Percentiles rank a stretch among this genome's conserved stretches.
These are phyloP conservation scores for Dryomyza anilis DNA, from an alignment of 2,888 invertebrate species.

Conservation along the genomic window DNA sequence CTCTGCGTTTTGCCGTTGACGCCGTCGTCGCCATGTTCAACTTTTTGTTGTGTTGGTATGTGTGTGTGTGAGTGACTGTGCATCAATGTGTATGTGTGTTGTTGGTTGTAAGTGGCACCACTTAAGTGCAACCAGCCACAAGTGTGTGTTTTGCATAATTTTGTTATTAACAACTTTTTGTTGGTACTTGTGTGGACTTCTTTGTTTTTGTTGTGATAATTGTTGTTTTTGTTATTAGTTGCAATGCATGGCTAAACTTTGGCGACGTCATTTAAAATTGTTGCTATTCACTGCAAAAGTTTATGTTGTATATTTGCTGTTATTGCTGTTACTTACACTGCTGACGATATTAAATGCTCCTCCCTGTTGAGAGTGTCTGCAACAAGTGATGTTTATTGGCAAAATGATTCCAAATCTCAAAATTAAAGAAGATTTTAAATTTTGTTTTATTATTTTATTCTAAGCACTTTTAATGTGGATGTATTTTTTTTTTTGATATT, in stretches of 20 bases:
- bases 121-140: slow-evolving; percentile 30
- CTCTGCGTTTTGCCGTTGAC: background rate
- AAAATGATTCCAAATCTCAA: too few species aligned
- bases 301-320: background rate
- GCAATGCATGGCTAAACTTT: too few species aligned
- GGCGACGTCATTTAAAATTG: too few species aligned
- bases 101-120: slow-evolving; percentile 10
- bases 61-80: background rate
- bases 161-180: slow-evolving; percentile 33
- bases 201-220: background rate
- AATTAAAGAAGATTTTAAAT: too few species aligned
- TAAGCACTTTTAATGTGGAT: too few species aligned
- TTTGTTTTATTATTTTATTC: too few species aligned
- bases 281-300: too few species aligned
- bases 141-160: slow-evolving; percentile 35
- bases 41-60: background rate
- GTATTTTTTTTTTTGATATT: too few species aligned
- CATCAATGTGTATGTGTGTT: background rate
- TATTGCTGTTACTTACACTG: background rate
- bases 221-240: background rate
- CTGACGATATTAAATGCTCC: too few species aligned
- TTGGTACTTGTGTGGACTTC: background rate
- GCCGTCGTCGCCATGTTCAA: background rate
- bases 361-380: too few species aligned
- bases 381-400: too few species aligned